Percentiles rank a stretch among this genome's conserved stretches.
Evolutionary conservation across 35 echinoderm and acorn worm species (phyloP).

Genomic region (Stichopus chloronotus): DNA sequence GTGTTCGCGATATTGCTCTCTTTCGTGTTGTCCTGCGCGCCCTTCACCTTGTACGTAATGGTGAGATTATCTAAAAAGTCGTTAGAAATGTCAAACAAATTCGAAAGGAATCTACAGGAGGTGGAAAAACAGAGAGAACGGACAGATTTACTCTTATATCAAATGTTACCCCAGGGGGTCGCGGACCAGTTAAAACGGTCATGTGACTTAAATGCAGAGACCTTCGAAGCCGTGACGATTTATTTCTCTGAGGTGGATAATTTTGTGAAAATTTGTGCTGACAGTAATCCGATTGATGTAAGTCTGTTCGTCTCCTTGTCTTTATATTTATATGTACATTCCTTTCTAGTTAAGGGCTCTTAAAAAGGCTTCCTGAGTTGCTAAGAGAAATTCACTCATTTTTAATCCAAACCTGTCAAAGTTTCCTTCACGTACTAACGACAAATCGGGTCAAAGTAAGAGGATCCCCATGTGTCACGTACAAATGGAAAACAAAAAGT

Average conservation of each 20-base stretch:
- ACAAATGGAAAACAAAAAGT: too few relatives aligned
- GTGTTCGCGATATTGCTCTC: neutral
- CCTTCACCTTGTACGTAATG: conserved; percentile 4
- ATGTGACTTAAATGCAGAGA: conserved; percentile 70
- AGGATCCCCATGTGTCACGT: too few relatives aligned
- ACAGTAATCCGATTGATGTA: conserved; percentile 88
- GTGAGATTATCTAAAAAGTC: neutral
- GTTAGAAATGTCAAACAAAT: neutral
- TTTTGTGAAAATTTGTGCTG: conserved; percentile 90
- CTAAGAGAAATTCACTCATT: too few relatives aligned
- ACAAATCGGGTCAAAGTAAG: too few relatives aligned
- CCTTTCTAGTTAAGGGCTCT: too few relatives aligned
- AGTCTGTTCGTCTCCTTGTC: neutral
- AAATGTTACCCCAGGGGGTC: conserved; percentile 83
- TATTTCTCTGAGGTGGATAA: conserved; percentile 94
- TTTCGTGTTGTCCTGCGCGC: neutral
- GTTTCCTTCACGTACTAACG: too few relatives aligned
- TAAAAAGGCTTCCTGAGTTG: too few relatives aligned
- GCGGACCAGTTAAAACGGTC: conserved; percentile 78
- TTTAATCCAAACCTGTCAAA: too few relatives aligned
- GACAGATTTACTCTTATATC: conserved; percentile 84
- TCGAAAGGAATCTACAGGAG: neutral
- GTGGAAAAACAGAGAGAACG: conserved; percentile 75
- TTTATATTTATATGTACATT: too few relatives aligned
- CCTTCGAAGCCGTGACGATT: conserved; percentile 79